These are phyloP conservation scores for Cyphomyrus plagiostoma DNA, from an alignment of 2,113 vertebrate genomes.

Conservation along the genomic window DNA sequence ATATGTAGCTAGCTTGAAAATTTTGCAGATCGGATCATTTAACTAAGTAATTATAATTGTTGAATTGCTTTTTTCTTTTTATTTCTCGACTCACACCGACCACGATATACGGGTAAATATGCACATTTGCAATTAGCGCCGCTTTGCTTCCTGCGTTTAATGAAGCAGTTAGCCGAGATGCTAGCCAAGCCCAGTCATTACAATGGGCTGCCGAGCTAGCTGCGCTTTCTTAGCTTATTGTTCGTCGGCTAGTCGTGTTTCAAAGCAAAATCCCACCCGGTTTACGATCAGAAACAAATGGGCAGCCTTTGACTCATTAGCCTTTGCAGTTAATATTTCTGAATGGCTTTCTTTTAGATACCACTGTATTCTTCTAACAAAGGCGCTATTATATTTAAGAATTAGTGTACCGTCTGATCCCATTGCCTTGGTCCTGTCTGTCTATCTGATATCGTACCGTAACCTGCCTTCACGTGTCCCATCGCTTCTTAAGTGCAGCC, in stretches of 20 bases:
- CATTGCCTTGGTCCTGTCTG: neutral
- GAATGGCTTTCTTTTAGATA: neutral
- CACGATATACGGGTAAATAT: conserved; percentile 21
- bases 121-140: neutral
- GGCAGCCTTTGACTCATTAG: neutral
- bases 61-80: neutral
- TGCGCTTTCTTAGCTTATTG: conserved; percentile 2
- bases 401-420: neutral
- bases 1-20: neutral
- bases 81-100: neutral
- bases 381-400: neutral
- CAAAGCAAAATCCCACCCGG: neutral
- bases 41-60: neutral
- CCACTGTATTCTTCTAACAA: neutral
- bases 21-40: conserved; percentile 19
- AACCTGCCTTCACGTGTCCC: neutral
- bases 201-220: neutral
- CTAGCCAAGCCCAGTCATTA: neutral
- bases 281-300: neutral
- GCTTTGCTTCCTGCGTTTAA: neutral
- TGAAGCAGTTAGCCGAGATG: conserved; percentile 3
- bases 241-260: neutral
- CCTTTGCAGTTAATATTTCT: neutral
- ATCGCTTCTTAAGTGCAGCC: neutral
- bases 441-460: neutral